Evolutionary conservation across 1,140 invertebrate genomes (phyloP), one percentile per base, ranked within the genome.

Genomic region (Sycobia sp.): DNA sequence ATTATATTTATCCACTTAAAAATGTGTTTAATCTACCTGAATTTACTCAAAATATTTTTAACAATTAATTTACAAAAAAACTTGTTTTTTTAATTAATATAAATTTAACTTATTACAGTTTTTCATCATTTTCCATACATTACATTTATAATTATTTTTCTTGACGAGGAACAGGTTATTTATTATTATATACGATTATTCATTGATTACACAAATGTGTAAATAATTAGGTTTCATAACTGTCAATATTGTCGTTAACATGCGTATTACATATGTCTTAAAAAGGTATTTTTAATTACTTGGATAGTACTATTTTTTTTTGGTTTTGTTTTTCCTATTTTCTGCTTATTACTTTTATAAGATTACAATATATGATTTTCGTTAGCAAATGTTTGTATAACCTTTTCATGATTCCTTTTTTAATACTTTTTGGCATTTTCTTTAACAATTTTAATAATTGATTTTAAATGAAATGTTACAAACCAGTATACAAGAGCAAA

Each of bases 381-480:
- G 27, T 10, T 36, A 59, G 23, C 22, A 58, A 60, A 36, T 41
- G 20, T 59, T 49, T 59, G 47, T 25, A 29, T 53, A 61, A 32
- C 13, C 39, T 54, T 62, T 36, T 32, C 50, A 25, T 59, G 39
- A 39, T 62, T 27, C 36, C 36, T 34, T 36, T 61, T 57, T 43
- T 54, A 62, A 62, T 62, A 54, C 59, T 62, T 62, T 62, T 62
- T 46, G 41, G 41, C 22, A 27, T 60, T 34, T 59, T 49, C n/a
- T 36, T 44, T 1, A 51, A 43, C 57, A 50, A 50, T 29, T 59
- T n/a, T 39, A 7, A 11, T 49, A 53, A 39, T 39, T 54, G 13
- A 39, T 44, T 56, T 56, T 11, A 11, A 43, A 55, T 55, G n/a
- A 55, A 55, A 55, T n/a, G 23, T 53, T 27, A n/a, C n/a, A n/a